Percentiles rank a stretch among this genome's conserved stretches.
Evolutionary conservation across 2,888 invertebrate species (phyloP).

Genomic region (Catocala nupta): DNA sequence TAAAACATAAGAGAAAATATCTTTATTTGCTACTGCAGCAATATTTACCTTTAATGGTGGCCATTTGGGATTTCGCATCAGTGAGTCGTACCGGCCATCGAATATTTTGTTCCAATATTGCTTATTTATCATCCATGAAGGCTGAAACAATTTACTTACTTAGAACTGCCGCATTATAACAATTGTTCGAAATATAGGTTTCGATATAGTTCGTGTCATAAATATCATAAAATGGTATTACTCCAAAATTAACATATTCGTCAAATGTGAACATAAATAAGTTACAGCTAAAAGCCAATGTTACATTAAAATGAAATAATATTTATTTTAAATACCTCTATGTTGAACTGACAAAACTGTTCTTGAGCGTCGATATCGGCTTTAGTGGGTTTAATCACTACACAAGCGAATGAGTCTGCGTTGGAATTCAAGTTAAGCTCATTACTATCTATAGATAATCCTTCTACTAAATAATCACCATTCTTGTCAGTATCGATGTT

Average conservation of each 20-base stretch:
- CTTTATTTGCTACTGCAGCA: no score
- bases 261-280: no score
- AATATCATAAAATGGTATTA: no score
- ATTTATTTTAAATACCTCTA: conserved; percentile 64
- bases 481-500: conserved; percentile 54
- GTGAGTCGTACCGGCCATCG: conserved; percentile 75
- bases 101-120: conserved; percentile 75
- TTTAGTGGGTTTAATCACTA: conserved; percentile 50
- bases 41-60: conserved; percentile 72
- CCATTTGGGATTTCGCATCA: conserved; percentile 79
- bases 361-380: conserved; percentile 71
- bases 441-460: conserved; percentile 47
- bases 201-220: no score
- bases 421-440: conserved; percentile 60
- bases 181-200: no score
- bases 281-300: no score
- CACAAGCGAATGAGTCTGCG: conserved; percentile 56
- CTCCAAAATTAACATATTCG: no score
- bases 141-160: conserved; percentile 55
- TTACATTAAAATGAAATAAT: no score
- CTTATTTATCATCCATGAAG: conserved; percentile 67
- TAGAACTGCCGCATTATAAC: no score
- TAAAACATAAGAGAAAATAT: no score
- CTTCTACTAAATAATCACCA: conserved; percentile 68
- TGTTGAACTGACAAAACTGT: conserved; percentile 67